These are phyloP conservation scores for Lasius platythorax DNA, from an alignment of 2,888 invertebrate genomes.

Conservation along the genomic window DNA sequence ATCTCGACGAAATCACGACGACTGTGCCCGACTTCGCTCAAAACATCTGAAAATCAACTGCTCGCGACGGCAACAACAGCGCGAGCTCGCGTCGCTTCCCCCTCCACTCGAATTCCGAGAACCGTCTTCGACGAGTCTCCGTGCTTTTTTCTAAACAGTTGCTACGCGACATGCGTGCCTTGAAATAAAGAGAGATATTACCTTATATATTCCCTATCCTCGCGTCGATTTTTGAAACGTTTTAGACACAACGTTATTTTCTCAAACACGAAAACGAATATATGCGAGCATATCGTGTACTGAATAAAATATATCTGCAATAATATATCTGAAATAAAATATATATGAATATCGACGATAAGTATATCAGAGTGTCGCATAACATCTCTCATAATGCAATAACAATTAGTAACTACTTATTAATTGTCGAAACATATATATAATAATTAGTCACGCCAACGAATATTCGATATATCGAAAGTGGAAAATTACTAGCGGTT, in stretches of 20 bases:
- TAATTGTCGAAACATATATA: neutral
- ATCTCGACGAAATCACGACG: neutral
- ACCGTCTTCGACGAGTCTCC: neutral
- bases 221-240: neutral
- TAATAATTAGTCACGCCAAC: neutral
- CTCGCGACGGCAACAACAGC: neutral
- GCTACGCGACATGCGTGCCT: too few relatives aligned
- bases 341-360: neutral
- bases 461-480: neutral
- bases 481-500: neutral
- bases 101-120: neutral
- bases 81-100: neutral
- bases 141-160: neutral
- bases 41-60: neutral
- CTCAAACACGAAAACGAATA: neutral
- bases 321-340: too few relatives aligned
- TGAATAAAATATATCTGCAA: neutral
- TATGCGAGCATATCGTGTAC: neutral
- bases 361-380: neutral
- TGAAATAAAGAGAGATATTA: too few relatives aligned
- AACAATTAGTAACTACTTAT: neutral
- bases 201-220: neutral
- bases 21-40: neutral
- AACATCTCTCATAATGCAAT: neutral
- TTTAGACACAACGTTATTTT: neutral